Evolutionary conservation across 92 coral and sea anemone species (phyloP).

Genomic region (Pocillopora meandrina): DNA sequence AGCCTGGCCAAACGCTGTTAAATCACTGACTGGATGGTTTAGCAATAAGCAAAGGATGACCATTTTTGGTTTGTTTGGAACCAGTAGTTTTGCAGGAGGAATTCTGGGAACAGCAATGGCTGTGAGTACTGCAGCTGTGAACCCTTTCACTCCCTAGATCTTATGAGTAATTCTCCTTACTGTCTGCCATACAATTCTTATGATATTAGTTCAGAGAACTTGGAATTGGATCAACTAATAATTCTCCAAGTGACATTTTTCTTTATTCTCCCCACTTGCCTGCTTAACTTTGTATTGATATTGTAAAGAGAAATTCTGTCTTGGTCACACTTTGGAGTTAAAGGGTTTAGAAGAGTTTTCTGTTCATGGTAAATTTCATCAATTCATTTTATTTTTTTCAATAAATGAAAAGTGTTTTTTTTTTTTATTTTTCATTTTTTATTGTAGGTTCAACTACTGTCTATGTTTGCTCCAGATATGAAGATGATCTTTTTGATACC

Average conservation of each 20-base stretch:
- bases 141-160: too few relatives aligned
- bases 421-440: background rate
- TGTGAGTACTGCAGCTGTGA: constrained; percentile 61
- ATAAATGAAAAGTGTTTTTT: background rate
- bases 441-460: constrained; percentile 76
- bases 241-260: too few relatives aligned
- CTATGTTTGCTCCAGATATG: constrained; percentile 73
- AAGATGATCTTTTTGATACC: constrained; percentile 79
- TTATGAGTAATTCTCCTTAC: too few relatives aligned
- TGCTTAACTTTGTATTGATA: too few relatives aligned
- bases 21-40: constrained; percentile 92
- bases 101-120: constrained; percentile 96
- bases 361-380: background rate
- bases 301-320: too few relatives aligned
- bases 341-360: background rate
- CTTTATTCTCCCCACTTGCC: too few relatives aligned
- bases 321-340: too few relatives aligned
- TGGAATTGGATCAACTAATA: too few relatives aligned
- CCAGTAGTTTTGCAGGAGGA: constrained; percentile 95
- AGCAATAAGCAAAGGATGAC: constrained; percentile 87
- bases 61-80: constrained; percentile 97
- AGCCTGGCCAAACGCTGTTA: constrained; percentile 99
- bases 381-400: background rate
- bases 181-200: too few relatives aligned
- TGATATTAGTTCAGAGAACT: too few relatives aligned